phyloP scores from a whole-genome alignment of 2,113 vertebrate genomes.

The Pygoscelis antarcticus region DNA sequence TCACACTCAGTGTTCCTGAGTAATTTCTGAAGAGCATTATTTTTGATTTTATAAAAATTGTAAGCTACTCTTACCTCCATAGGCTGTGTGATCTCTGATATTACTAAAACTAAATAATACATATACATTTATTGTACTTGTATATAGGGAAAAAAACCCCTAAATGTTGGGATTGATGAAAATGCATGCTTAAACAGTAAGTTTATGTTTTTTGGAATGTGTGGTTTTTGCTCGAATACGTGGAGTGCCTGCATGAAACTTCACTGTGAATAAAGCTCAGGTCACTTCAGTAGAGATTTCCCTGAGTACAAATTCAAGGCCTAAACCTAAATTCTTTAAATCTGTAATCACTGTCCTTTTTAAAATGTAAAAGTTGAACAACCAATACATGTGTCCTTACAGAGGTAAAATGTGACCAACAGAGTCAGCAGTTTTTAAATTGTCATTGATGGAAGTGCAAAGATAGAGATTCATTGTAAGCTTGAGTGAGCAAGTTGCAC shows the following conservation, averaged over 20 bases:
- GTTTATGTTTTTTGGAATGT: not conserved
- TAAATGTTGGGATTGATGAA: not conserved
- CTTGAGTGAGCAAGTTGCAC: not conserved
- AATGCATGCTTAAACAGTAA: not conserved
- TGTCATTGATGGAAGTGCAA: not conserved
- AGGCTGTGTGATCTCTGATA: not conserved
- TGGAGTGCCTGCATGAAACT: not conserved
- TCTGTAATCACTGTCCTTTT: not conserved
- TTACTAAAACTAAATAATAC: not conserved
- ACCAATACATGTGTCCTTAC: not conserved
- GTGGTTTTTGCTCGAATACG: not conserved
- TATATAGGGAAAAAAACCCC: not conserved
- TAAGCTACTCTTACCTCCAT: not conserved
- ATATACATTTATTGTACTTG: not conserved
- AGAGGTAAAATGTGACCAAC: not conserved
- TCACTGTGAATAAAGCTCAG: not conserved
- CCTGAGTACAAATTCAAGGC: not conserved
- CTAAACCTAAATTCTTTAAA: not conserved
- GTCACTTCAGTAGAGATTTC: not conserved
- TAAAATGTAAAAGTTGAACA: not conserved
- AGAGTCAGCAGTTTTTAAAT: conserved; percentile 5
- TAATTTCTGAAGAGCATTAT: not conserved
- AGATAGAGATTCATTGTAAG: not conserved
- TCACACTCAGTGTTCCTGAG: not conserved
- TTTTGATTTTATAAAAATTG: not conserved